Percentiles rank a stretch among this genome's conserved stretches.
These are phyloP conservation scores for Parnassius glacialis DNA, from an alignment of 2,888 invertebrate species.

Conservation along the genomic window DNA sequence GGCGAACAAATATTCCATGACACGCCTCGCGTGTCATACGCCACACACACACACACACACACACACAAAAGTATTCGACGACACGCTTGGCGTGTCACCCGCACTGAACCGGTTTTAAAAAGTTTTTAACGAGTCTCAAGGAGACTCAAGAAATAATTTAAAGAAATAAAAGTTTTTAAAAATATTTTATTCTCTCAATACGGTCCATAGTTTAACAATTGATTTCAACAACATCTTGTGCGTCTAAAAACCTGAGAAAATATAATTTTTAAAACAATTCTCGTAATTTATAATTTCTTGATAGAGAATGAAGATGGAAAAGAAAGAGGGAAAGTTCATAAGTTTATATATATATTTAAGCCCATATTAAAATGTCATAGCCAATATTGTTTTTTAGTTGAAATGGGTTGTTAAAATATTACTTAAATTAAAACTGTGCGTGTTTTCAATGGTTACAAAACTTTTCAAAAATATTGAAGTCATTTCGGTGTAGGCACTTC, in stretches of 20 bases:
- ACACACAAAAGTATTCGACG: no score
- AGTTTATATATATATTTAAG: constrained; percentile 5
- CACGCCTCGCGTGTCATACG: no score
- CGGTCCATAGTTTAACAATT: constrained; percentile 50
- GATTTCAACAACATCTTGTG: constrained; percentile 22
- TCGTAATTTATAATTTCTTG: constrained; percentile 15
- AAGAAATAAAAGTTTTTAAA: constrained; percentile 36
- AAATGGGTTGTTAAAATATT: not conserved
- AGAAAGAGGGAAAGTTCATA: not conserved
- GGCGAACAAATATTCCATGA: no score
- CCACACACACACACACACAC: no score
- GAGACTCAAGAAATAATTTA: not conserved
- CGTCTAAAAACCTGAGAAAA: constrained; percentile 4
- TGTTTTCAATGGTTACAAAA: constrained; percentile 10
- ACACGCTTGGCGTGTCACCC: no score
- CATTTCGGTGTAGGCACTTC: constrained; percentile 44
- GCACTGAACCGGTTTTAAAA: no score
- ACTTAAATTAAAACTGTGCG: constrained; percentile 17
- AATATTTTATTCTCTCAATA: constrained; percentile 66
- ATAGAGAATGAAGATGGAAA: not conserved
- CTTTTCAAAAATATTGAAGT: constrained; percentile 45
- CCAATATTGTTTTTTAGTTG: constrained; percentile 10
- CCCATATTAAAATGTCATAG: constrained; percentile 13
- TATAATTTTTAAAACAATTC: constrained; percentile 16
- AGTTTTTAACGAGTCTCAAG: no score